Evolutionary conservation across 2,888 invertebrate genomes (phyloP).

Genomic region (Eilema sororculum): DNA sequence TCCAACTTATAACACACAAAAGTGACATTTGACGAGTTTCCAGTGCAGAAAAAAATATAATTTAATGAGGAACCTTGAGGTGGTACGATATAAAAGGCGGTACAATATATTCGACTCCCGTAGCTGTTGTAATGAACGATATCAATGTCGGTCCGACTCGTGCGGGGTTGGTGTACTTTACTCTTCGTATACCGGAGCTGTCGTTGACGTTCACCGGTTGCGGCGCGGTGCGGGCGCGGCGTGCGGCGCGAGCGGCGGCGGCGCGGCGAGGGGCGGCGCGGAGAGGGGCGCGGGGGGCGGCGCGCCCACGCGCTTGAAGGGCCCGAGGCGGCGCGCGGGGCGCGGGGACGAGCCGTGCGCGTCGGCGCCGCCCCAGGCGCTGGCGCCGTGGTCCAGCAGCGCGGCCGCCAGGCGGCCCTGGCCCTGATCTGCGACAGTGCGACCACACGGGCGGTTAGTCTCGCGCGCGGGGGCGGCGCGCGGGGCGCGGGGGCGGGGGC

Average conservation of each 20-base stretch:
- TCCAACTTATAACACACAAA: too few species aligned
- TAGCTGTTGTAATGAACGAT: neutral
- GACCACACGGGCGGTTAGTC: conserved; percentile 9
- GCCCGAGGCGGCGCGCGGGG: conserved; percentile 90
- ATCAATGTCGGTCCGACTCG: neutral
- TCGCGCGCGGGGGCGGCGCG: conserved; percentile 17
- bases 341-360: conserved; percentile 87
- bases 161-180: neutral
- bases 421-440: conserved; percentile 66
- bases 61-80: too few species aligned
- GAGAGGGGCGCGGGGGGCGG: conserved; percentile 48
- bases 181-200: neutral
- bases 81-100: too few species aligned
- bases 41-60: too few species aligned
- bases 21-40: too few species aligned
- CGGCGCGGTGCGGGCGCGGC: conserved; percentile 58
- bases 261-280: conserved; percentile 55
- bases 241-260: conserved; percentile 53
- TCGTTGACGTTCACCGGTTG: conserved; percentile 65
- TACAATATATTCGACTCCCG: too few species aligned
- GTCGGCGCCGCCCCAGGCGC: conserved; percentile 70
- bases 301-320: conserved; percentile 79
- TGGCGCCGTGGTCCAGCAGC: conserved; percentile 86
- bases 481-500: conserved; percentile 20
- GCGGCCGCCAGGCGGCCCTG: conserved; percentile 87